Base-by-base conservation (phyloP, 2,113 vertebrate genomes). In the Varanus komodoensis region DNA sequence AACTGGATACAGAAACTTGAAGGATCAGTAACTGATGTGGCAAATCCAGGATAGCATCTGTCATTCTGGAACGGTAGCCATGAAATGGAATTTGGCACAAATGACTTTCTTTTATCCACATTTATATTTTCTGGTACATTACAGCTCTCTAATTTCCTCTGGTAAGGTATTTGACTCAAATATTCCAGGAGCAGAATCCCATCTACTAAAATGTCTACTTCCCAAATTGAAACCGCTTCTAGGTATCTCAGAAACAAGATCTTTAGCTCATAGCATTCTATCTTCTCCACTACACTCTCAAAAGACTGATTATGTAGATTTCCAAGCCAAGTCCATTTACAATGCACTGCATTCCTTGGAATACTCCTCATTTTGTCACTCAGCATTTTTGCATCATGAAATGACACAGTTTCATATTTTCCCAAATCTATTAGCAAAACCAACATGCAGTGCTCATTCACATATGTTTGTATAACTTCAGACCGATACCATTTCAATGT, bases 1-100 rank as follows among this genome's bases (percentile, higher is more conserved):
- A 98, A 95, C 79, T 98, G 95, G 73, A 99, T 44, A 4, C 82
- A 97, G 90, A 99, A 99, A n/a, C 98, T 92, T 0, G 94, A 98
- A 50, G 98, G 98, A 83, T 97, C 97, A 25, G 90, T 96, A 89
- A 98, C 93, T 38, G 95, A 94, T 69, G 96, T 96, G 34, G 97
- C 96, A 92, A 97, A 97, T 3, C 97, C 98, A 34, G 27, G 73
- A 87, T 98, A 98, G 0, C 12, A 93, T 19, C 87, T 89, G 87
- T 97, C 95, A 8, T 86, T 92, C n/a, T 95, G 91, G 48, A 98
- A 82, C 3, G 95, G 91, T 6, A 61, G 89, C 91, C 97, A 97
- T 3, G 71, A 78, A 89, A 95, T 15, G 11, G 88, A 52, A 97
- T 92, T 77, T 48, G 91, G 34, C 38, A 69, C 74, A 44, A 90